Base-by-base conservation (phyloP, 2,797 vertebrate species). In the Luscinia megarhynchos region DNA sequence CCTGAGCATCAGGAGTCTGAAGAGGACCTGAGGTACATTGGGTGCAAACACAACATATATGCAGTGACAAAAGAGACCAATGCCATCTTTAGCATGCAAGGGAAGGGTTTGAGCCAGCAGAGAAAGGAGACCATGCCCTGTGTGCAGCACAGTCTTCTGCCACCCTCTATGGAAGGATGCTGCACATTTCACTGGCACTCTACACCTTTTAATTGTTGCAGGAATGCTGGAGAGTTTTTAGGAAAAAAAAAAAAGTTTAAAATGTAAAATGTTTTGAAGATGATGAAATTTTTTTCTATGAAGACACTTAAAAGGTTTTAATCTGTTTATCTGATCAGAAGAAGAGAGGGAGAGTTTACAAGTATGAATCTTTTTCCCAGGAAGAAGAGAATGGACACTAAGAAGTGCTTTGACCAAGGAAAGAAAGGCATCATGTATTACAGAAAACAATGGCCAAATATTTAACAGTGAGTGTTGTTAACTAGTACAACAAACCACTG, bases 311-410 rank as follows among this genome's bases (percentile, higher is more conserved):
- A 76, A 84, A 82, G 3, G 6, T 73, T 26, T 91, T 57, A 57
- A 27, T 55, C n/a, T 81, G 17, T 57, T 89, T 90, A 82, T 93
- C 41, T 83, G 81, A 91, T 91, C 61, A 73, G 38, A 70, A 81
- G 15, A 93, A 55, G 58, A 91, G 45, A 26, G 6, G 19, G 38
- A 81, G n/a, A 55, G 26, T 55, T 75, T 22, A 53, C 21, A 88
- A n/a, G 20, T 26, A 77, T n/a, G 58, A 92, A 61, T n/a, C 8
- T 8, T 70, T 83, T 85, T 54, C 43, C 53, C 40, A 59, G 24
- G 53, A 77, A 88, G 51, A 69, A 73, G 16, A 75, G 22, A 81
- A 19, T 30, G 15, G 11, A 6, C 89, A 64, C 30, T 78, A 63
- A 43, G 54, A 83, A 59, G 36, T 40, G 1, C 0, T 68, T 91